Percentiles rank a stretch among this genome's conserved stretches.
These are phyloP conservation scores for Crotalus viridis DNA, from an alignment of 2,113 vertebrate genomes.

Conservation along the genomic window DNA sequence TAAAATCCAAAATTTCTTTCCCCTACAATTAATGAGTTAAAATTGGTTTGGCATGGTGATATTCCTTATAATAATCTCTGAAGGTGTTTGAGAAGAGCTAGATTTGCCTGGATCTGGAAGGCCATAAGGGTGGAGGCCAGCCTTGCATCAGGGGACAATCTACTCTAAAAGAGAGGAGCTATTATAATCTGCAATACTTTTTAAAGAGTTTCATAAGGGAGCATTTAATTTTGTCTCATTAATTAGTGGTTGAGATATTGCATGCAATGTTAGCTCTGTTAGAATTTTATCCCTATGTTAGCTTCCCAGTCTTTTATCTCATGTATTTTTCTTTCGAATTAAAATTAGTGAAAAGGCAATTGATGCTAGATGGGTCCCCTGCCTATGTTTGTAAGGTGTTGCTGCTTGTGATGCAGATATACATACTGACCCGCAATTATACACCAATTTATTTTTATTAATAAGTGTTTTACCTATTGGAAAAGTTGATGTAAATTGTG, in stretches of 20 bases:
- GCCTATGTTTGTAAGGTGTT: background rate
- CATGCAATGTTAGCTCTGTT: background rate
- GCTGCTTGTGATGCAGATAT: background rate
- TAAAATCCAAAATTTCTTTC: background rate
- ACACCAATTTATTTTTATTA: background rate
- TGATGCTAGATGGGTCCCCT: background rate
- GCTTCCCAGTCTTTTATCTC: background rate
- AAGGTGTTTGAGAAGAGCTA: background rate
- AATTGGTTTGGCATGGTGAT: background rate
- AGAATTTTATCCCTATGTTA: background rate
- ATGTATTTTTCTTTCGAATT: background rate
- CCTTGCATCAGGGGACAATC: background rate
- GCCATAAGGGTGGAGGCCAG: background rate
- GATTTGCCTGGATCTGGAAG: background rate
- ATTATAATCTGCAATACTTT: background rate
- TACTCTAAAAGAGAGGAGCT: background rate
- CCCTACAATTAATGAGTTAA: background rate
- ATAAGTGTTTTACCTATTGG: background rate
- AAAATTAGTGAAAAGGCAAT: background rate
- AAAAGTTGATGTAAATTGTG: background rate
- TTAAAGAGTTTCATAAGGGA: background rate
- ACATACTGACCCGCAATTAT: background rate
- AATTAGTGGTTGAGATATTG: background rate
- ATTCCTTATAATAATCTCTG: background rate
- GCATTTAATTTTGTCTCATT: background rate